A percentile compares a stretch with the other conserved stretches of the same genome.
These are phyloP conservation scores for Galagoides demidoff DNA, from an alignment of 2,797 vertebrate species.

Conservation along the genomic window DNA sequence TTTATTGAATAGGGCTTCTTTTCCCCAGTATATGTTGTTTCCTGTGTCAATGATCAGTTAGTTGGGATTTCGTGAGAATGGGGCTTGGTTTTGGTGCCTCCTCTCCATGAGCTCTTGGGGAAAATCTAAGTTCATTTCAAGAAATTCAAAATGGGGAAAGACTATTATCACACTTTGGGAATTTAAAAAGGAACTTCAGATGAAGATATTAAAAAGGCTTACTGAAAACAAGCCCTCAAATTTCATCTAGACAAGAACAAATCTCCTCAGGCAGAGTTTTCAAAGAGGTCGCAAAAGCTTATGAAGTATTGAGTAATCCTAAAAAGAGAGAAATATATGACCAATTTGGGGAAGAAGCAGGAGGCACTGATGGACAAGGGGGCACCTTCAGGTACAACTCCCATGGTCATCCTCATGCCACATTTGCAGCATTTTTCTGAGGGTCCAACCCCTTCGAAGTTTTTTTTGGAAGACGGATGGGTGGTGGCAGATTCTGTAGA, in stretches of 20 bases:
- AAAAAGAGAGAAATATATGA: constrained; percentile 99
- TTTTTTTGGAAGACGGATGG: constrained; percentile 96
- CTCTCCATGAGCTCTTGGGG: background rate
- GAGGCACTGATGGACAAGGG: constrained; percentile 93
- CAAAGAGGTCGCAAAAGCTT: constrained; percentile 98
- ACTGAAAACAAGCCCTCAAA: constrained; percentile 98
- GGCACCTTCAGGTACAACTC: constrained; percentile 97
- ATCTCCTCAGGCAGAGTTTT: constrained; percentile 97
- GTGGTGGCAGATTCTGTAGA: constrained; percentile 93
- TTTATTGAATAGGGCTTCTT: background rate
- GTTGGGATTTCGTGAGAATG: background rate
- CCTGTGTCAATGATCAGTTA: background rate
- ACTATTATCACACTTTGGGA: constrained; percentile 97
- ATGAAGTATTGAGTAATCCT: constrained; percentile 98
- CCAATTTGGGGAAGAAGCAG: constrained; percentile 98
- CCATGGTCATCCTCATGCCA: constrained; percentile 99
- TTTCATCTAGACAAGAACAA: constrained; percentile 99
- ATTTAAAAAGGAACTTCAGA: constrained; percentile 97
- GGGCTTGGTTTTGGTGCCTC: no score
- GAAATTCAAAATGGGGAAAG: constrained; percentile 93
- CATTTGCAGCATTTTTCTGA: constrained; percentile 98
- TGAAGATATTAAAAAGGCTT: constrained; percentile 98
- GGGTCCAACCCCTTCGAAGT: constrained; percentile 98
- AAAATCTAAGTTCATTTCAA: constrained; percentile 84
- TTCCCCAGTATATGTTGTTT: background rate